phyloP scores from a whole-genome alignment of 2,113 vertebrate species.

The Mellivora capensis region DNA sequence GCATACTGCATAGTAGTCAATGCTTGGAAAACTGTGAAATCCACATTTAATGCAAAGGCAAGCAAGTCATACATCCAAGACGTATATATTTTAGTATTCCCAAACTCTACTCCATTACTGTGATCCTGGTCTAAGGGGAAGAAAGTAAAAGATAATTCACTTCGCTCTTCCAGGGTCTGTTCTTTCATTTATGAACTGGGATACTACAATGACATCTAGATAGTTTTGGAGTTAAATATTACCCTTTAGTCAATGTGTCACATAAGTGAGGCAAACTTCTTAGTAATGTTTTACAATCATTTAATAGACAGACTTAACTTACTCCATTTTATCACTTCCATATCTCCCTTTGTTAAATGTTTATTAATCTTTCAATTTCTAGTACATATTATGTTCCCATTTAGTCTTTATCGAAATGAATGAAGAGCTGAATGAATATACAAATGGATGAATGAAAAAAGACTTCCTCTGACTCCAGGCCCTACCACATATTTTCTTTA shows the following conservation, averaged over 20 bases:
- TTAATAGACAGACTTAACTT: neutral
- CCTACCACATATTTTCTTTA: neutral
- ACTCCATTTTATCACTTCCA: neutral
- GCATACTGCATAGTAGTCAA: neutral
- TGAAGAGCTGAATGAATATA: neutral
- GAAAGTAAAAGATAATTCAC: neutral
- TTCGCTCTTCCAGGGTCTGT: neutral
- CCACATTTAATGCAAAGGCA: neutral
- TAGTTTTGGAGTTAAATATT: neutral
- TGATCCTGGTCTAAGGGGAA: neutral
- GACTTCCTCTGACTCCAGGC: neutral
- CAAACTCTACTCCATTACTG: neutral
- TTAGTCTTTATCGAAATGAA: neutral
- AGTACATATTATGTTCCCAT: neutral
- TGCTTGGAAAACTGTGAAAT: neutral
- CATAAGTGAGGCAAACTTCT: neutral
- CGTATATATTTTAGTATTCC: neutral
- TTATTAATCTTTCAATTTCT: neutral
- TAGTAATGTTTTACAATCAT: neutral
- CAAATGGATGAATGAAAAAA: neutral
- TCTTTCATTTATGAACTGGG: neutral
- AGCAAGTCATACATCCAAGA: neutral
- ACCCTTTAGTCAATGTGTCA: neutral
- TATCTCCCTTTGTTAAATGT: neutral
- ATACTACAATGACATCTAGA: neutral